Conservation (phyloP, 1,140 invertebrate genomes). For the Drosophila equinoxialis region DNA sequence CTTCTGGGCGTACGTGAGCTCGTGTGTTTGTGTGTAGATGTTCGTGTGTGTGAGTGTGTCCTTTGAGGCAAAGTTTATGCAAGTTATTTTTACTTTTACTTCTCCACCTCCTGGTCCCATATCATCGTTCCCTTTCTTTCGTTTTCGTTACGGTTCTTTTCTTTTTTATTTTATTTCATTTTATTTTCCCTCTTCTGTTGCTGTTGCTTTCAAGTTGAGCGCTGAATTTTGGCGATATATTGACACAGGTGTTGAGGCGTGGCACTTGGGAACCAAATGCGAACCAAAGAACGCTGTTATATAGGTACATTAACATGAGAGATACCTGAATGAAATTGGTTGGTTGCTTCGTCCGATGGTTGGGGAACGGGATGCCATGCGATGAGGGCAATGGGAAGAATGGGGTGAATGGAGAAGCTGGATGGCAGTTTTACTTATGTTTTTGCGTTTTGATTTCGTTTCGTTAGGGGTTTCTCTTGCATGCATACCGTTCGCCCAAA, state of each 20-base stretch:
- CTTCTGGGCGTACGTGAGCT: conserved; percentile 64
- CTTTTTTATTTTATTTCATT: conserved; percentile 21
- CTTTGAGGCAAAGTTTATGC: conserved; percentile 75
- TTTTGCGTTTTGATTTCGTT: conserved; percentile 20
- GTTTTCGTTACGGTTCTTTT: conserved; percentile 19
- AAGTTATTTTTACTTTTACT: conserved; percentile 60
- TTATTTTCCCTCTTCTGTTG: not conserved
- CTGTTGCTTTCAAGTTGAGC: conserved; percentile 6
- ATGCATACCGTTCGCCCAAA: not conserved
- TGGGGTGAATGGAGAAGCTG: too few relatives aligned
- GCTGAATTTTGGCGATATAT: conserved; percentile 41
- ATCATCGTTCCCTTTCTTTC: not conserved
- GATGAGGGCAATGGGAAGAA: too few relatives aligned
- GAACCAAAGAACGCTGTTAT: conserved; percentile 34
- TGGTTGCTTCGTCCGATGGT: not conserved
- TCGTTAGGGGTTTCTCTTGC: not conserved
- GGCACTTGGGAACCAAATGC: conserved; percentile 32
- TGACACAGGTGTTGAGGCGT: conserved; percentile 53
- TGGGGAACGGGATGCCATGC: too few relatives aligned
- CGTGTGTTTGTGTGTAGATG: conserved; percentile 23
- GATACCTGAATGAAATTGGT: not conserved
- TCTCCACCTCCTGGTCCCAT: not conserved
- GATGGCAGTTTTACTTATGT: conserved; percentile 19
- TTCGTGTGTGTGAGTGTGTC: conserved; percentile 41
- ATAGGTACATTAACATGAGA: conserved; percentile 9